A percentile compares a stretch with the other conserved stretches of the same genome.
These are phyloP conservation scores for Zootoca vivipara DNA, from an alignment of 2,113 vertebrate species.

Conservation along the genomic window DNA sequence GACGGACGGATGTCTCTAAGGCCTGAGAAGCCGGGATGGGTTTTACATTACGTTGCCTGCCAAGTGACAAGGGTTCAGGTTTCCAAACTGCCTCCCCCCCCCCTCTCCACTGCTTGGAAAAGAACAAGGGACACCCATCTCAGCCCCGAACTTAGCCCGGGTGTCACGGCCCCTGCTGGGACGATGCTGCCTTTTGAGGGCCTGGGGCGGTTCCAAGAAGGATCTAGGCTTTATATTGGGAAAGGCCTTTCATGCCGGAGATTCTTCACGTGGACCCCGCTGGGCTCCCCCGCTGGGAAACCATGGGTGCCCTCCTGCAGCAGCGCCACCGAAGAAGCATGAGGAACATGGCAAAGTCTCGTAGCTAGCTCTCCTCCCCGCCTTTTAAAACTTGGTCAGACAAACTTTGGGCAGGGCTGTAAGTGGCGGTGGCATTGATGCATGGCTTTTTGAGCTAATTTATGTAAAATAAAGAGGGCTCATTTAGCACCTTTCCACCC, in stretches of 20 bases:
- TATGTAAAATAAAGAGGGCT: conserved; percentile 82
- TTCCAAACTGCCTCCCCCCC: neutral
- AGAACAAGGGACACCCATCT: neutral
- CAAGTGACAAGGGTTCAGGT: neutral
- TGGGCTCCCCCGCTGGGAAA: neutral
- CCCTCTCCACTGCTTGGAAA: too few species aligned
- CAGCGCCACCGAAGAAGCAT: neutral
- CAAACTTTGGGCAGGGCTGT: conserved; percentile 34
- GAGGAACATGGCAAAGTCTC: neutral
- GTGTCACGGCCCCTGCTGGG: neutral
- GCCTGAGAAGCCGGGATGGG: neutral
- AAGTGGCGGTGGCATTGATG: conserved; percentile 69
- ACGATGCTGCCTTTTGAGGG: neutral
- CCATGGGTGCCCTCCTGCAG: neutral
- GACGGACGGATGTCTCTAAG: neutral
- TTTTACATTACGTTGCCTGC: neutral
- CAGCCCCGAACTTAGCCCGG: neutral
- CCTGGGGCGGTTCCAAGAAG: neutral
- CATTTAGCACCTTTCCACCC: conserved; percentile 80
- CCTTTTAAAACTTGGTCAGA: conserved; percentile 45
- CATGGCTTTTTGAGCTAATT: conserved; percentile 76
- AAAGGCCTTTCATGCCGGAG: neutral
- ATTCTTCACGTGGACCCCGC: too few species aligned
- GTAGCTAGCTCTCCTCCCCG: neutral
- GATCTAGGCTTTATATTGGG: neutral